Evolutionary conservation across 1,140 invertebrate genomes (phyloP).

Genomic region (Lepeophtheirus salmonis): DNA sequence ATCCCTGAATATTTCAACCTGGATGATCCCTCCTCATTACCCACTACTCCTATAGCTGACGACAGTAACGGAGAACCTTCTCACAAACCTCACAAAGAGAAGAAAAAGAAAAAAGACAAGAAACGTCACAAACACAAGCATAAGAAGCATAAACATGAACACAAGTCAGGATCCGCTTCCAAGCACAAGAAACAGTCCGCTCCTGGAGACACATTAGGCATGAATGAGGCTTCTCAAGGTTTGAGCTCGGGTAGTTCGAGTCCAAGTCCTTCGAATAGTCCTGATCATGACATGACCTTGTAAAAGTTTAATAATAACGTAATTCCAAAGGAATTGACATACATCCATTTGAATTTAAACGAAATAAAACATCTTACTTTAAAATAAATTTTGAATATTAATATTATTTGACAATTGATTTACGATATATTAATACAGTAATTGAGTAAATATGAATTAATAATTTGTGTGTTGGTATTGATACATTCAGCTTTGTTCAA

Average conservation of each 20-base stretch:
- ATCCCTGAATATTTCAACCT: constrained; percentile 8
- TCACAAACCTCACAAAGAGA: constrained; percentile 47
- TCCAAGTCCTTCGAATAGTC: constrained; percentile 11
- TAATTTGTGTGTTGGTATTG: too few relatives aligned
- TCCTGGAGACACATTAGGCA: not conserved
- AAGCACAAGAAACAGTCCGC: not conserved
- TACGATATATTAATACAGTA: too few relatives aligned
- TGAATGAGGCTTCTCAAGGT: constrained; percentile 1
- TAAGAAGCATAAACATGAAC: constrained; percentile 29
- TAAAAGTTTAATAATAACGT: too few relatives aligned
- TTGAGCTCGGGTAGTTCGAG: constrained; percentile 9
- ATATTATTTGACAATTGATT: too few relatives aligned
- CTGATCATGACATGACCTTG: not conserved
- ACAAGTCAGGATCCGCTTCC: constrained; percentile 21
- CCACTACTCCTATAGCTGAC: not conserved
- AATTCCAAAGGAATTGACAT: too few relatives aligned
- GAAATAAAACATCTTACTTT: too few relatives aligned
- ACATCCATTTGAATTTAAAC: too few relatives aligned
- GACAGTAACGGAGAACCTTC: constrained; percentile 26
- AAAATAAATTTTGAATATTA: too few relatives aligned
- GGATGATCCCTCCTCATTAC: not conserved
- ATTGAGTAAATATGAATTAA: too few relatives aligned
- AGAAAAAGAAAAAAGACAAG: constrained; percentile 41
- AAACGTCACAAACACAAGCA: constrained; percentile 32
- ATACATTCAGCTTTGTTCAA: too few relatives aligned